These are phyloP conservation scores for Reticulitermes speratus DNA, from an alignment of 1,140 invertebrate genomes.

Conservation along the genomic window DNA sequence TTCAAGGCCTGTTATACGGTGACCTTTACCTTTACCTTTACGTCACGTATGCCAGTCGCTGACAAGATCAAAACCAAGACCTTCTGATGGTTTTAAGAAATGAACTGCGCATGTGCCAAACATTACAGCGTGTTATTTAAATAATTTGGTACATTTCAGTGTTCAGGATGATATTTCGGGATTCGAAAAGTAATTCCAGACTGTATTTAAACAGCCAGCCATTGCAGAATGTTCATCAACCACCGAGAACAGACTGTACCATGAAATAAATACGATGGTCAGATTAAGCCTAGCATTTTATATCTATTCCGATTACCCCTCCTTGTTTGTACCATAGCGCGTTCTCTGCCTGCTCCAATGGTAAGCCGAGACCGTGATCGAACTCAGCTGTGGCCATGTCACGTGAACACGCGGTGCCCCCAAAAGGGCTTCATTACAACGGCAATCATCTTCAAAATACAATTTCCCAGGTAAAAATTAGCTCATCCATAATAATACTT, in stretches of 20 bases:
- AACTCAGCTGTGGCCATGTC: neutral
- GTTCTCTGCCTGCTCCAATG: neutral
- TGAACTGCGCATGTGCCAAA: no score
- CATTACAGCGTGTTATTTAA: no score
- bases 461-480: no score
- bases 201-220: neutral
- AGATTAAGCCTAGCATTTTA: constrained; percentile 5
- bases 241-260: neutral
- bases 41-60: no score
- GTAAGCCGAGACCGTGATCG: constrained; percentile 5
- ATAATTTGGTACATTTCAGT: no score
- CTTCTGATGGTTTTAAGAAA: no score
- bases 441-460: no score
- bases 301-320: constrained; percentile 11
- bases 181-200: neutral
- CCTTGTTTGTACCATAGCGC: neutral
- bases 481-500: no score
- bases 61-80: no score
- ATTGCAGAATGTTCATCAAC: neutral
- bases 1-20: no score
- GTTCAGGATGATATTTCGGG: neutral
- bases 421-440: neutral
- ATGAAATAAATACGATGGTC: constrained; percentile 13
- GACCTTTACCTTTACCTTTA: no score
- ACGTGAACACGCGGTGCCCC: neutral